These are phyloP conservation scores for Ornithorhynchus anatinus DNA, from an alignment of 2,113 vertebrate genomes.

Conservation along the genomic window DNA sequence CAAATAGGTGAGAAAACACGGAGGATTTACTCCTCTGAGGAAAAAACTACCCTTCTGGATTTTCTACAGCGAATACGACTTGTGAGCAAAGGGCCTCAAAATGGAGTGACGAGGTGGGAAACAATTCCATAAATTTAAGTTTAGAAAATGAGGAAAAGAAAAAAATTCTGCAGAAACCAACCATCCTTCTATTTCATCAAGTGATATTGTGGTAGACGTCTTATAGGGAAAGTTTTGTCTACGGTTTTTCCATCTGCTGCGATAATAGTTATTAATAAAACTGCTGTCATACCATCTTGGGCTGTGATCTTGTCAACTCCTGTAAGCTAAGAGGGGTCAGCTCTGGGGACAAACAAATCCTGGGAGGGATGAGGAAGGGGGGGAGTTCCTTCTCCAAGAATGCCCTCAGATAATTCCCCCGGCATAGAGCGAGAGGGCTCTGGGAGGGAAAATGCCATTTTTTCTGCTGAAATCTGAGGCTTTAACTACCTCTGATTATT, in stretches of 20 bases:
- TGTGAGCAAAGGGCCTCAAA: conserved; percentile 34
- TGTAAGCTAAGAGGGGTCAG: conserved; percentile 18
- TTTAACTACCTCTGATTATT: neutral
- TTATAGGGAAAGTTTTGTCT: conserved; percentile 43
- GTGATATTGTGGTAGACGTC: conserved; percentile 20
- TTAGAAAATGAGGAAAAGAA: conserved; percentile 41
- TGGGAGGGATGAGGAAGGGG: conserved; percentile 47
- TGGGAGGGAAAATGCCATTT: conserved; percentile 9
- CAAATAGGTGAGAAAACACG: neutral
- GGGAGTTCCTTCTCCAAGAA: conserved; percentile 56
- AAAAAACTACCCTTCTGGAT: neutral
- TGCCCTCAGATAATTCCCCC: conserved; percentile 24
- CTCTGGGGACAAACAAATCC: conserved; percentile 39
- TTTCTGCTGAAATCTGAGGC: neutral
- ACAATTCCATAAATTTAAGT: conserved; percentile 42
- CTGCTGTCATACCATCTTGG: conserved; percentile 41
- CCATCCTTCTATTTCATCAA: conserved; percentile 35
- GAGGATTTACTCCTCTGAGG: neutral
- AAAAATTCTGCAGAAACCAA: conserved; percentile 9
- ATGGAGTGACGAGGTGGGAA: conserved; percentile 28
- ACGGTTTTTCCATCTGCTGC: conserved; percentile 44
- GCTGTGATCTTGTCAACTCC: conserved; percentile 29
- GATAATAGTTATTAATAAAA: conserved; percentile 18
- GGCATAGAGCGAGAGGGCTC: neutral
- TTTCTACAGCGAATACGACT: conserved; percentile 24